phyloP scores from a whole-genome alignment of 2,888 invertebrate species.

The Erebia epiphron region DNA sequence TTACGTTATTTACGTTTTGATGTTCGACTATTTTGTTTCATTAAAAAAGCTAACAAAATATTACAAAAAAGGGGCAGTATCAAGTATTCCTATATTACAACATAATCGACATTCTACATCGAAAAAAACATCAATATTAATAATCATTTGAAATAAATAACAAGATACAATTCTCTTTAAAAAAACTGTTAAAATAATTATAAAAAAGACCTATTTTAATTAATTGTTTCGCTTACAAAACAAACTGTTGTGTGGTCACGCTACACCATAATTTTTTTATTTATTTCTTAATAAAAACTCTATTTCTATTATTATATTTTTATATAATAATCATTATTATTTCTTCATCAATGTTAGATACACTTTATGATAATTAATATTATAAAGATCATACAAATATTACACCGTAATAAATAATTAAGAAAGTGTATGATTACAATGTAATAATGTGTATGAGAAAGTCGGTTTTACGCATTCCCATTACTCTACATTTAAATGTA shows the following conservation, averaged over 20 bases:
- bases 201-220: constrained; percentile 64
- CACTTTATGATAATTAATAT: constrained; percentile 76
- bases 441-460: constrained; percentile 26
- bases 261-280: constrained; percentile 76
- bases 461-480: constrained; percentile 48
- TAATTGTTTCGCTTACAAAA: constrained; percentile 63
- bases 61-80: constrained; percentile 76
- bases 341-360: constrained; percentile 79
- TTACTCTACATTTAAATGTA: constrained; percentile 48
- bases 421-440: constrained; percentile 24
- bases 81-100: constrained; percentile 76
- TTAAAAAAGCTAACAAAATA: constrained; percentile 57
- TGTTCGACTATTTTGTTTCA: constrained; percentile 47
- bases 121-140: constrained; percentile 79
- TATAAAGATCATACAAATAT: constrained; percentile 60
- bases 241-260: constrained; percentile 71
- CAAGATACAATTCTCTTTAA: constrained; percentile 75
- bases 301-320: constrained; percentile 80
- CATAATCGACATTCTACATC: constrained; percentile 72
- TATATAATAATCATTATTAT: constrained; percentile 80
- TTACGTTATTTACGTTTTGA: constrained; percentile 50
- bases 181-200: constrained; percentile 79
- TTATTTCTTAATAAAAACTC: constrained; percentile 82
- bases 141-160: constrained; percentile 84
- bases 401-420: constrained; percentile 53